phyloP scores from a whole-genome alignment of 64 coral and sea anemone genomes.

The Actinia equina region DNA sequence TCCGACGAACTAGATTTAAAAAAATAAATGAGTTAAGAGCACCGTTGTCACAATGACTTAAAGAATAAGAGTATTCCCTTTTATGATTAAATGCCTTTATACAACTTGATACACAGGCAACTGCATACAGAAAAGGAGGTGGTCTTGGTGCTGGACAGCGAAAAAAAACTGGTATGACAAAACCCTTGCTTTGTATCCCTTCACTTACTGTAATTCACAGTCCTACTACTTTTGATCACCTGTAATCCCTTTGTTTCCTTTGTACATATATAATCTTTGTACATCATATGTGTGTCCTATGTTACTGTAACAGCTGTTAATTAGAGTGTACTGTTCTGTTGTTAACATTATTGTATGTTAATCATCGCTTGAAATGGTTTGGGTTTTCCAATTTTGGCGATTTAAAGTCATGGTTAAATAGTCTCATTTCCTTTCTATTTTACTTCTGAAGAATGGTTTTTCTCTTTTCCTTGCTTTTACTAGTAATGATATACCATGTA shows the following conservation, averaged over 20 bases:
- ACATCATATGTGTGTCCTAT: background rate
- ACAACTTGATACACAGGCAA: background rate
- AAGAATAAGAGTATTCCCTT: background rate
- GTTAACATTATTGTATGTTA: background rate
- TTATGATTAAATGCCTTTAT: background rate
- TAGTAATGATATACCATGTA: no score
- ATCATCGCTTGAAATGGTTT: no score
- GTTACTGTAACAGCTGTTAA: background rate
- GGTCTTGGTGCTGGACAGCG: background rate
- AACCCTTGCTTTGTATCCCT: background rate
- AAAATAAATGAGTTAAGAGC: background rate
- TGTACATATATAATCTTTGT: background rate
- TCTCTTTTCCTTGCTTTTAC: no score
- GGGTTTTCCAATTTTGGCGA: no score
- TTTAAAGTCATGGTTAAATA: no score
- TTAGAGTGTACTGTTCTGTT: background rate
- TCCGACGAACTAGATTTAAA: background rate
- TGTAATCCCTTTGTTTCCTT: background rate
- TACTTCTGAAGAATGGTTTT: no score
- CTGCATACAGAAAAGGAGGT: constrained; percentile 1
- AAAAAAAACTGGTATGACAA: background rate
- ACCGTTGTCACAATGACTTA: background rate
- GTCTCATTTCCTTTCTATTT: no score
- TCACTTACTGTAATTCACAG: background rate
- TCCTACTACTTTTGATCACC: background rate